Conservation (phyloP, 2,888 invertebrate genomes). For the Dicycla oo region DNA sequence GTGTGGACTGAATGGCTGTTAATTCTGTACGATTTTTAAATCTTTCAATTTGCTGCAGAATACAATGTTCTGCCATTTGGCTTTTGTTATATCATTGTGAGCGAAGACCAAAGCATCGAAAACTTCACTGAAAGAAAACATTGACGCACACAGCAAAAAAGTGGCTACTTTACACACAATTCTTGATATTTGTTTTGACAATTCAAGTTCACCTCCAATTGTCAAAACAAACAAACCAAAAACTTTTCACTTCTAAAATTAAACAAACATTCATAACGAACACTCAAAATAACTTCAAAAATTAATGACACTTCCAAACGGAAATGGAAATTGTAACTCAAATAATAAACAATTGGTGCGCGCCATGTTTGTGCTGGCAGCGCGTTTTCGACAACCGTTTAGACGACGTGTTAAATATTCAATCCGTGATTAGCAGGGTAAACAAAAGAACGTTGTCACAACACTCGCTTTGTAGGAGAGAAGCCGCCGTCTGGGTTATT, state of each 20-base stretch:
- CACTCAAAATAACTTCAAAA: conserved; percentile 50
- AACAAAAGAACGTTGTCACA: conserved; percentile 58
- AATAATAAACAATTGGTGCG: conserved; percentile 46
- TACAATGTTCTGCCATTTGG: neutral
- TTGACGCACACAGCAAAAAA: neutral
- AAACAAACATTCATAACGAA: conserved; percentile 45
- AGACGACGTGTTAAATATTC: conserved; percentile 58
- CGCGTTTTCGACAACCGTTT: conserved; percentile 41
- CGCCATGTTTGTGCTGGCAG: conserved; percentile 51
- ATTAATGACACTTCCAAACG: conserved; percentile 46
- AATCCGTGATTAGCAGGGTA: conserved; percentile 59
- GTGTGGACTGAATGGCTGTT: neutral
- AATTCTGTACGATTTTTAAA: neutral
- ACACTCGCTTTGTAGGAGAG: conserved; percentile 44
- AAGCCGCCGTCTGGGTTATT: conserved; percentile 61
- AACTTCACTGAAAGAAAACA: conserved; percentile 6
- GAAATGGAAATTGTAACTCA: conserved; percentile 57
- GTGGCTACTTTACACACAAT: neutral
- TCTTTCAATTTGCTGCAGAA: neutral
- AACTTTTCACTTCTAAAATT: conserved; percentile 38
- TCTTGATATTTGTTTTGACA: conserved; percentile 20
- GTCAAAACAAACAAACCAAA: conserved; percentile 32
- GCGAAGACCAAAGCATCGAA: neutral
- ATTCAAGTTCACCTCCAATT: conserved; percentile 34
- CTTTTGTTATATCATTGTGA: neutral